phyloP scores from a whole-genome alignment of 2,888 invertebrate genomes.

The Apantesis nais region DNA sequence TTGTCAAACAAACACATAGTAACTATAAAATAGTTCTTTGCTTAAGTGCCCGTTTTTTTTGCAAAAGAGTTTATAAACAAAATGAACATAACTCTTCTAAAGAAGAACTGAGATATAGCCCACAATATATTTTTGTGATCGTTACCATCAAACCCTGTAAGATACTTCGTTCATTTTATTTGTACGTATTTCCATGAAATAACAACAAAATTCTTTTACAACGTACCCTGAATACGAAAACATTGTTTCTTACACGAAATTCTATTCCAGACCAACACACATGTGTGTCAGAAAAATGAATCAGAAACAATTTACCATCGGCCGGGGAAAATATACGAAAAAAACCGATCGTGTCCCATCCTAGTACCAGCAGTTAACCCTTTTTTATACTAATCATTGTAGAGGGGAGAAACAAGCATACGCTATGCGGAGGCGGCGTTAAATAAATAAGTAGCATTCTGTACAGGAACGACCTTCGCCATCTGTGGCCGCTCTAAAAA shows the following conservation, averaged over 20 bases:
- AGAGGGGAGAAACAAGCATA: slow-evolving; percentile 52
- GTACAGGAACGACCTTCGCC: slow-evolving; percentile 73
- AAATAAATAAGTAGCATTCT: slow-evolving; percentile 77
- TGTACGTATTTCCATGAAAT: slow-evolving; percentile 28
- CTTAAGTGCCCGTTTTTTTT: no score
- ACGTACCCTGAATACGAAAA: slow-evolving; percentile 21
- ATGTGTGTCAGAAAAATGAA: slow-evolving; percentile 41
- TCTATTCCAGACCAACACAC: slow-evolving; percentile 35
- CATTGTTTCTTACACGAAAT: slow-evolving; percentile 27
- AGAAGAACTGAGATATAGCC: slow-evolving; percentile 35
- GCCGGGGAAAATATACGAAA: slow-evolving; percentile 38
- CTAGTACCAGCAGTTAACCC: slow-evolving; percentile 27
- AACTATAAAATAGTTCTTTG: no score
- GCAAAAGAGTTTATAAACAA: neutral
- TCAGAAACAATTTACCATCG: slow-evolving; percentile 22
- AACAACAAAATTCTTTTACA: slow-evolving; percentile 16
- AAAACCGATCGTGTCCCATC: slow-evolving; percentile 37
- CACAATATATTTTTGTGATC: slow-evolving; percentile 29
- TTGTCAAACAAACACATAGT: no score
- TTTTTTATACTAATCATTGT: slow-evolving; percentile 55
- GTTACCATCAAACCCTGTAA: slow-evolving; percentile 26
- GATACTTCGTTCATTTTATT: slow-evolving; percentile 32
- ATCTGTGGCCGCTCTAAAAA: slow-evolving; percentile 76
- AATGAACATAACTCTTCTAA: slow-evolving; percentile 12
- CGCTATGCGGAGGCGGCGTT: slow-evolving; percentile 65